These are phyloP conservation scores for Agelaius phoeniceus DNA, from an alignment of 2,113 vertebrate genomes.

Conservation along the genomic window DNA sequence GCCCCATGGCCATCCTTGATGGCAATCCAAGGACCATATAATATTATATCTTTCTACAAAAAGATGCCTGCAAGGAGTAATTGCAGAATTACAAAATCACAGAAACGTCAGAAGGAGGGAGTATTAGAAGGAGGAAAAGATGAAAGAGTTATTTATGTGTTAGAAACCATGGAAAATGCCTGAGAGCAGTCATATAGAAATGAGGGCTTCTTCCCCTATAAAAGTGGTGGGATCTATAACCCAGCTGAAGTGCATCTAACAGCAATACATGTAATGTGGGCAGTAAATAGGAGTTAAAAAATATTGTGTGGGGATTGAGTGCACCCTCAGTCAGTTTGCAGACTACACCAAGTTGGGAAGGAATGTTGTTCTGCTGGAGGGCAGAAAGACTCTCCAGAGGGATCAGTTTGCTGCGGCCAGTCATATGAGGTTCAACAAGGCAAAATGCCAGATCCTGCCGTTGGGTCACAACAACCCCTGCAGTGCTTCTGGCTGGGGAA, in stretches of 20 bases:
- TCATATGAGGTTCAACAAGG: accelerated
- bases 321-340: background rate
- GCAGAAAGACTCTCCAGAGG: background rate
- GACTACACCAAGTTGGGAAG: accelerated
- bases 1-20: background rate
- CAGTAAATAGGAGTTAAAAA: background rate
- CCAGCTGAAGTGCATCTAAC: background rate
- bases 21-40: background rate
- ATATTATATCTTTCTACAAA: background rate
- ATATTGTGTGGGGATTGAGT: background rate
- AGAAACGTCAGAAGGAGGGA: background rate
- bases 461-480: background rate
- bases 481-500: background rate
- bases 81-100: background rate
- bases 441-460: background rate
- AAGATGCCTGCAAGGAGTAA: background rate
- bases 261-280: background rate
- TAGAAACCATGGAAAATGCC: background rate
- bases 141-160: background rate
- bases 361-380: background rate
- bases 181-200: background rate
- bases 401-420: background rate
- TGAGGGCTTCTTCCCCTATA: background rate
- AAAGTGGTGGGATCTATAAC: background rate
- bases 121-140: background rate